Evolutionary conservation across 2,797 vertebrate species (phyloP).

Genomic region (Lepus oiostolus): DNA sequence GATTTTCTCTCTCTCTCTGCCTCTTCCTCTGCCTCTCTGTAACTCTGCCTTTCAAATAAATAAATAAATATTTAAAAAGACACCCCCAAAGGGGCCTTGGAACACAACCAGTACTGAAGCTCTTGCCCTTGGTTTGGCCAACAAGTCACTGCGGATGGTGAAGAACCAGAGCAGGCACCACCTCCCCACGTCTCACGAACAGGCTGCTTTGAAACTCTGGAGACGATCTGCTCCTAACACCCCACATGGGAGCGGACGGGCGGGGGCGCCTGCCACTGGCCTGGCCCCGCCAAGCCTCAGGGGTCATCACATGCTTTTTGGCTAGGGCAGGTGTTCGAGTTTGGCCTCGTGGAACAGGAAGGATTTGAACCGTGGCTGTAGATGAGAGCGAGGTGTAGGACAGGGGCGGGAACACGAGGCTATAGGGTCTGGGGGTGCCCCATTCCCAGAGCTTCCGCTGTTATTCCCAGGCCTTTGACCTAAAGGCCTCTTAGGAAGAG

Average conservation of each 20-base stretch:
- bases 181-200: not conserved
- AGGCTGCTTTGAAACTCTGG: not conserved
- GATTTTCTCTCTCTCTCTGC: too few relatives aligned
- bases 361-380: not conserved
- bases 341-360: not conserved
- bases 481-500: not conserved
- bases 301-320: not conserved
- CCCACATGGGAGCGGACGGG: not conserved
- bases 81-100: not conserved
- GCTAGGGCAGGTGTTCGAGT: not conserved
- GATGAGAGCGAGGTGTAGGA: rapidly evolving
- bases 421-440: not conserved
- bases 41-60: too few relatives aligned
- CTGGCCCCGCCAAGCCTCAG: rapidly evolving
- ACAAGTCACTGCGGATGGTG: too few relatives aligned
- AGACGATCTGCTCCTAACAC: not conserved
- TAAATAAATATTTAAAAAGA: too few relatives aligned
- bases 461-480: not conserved
- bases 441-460: rapidly evolving
- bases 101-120: rapidly evolving
- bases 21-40: too few relatives aligned
- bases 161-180: not conserved
- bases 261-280: not conserved
- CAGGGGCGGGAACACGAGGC: rapidly evolving
- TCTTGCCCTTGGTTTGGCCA: not conserved